Evolutionary conservation across 2,113 vertebrate species (phyloP).

Genomic region (Brachionichthys hirsutus): DNA sequence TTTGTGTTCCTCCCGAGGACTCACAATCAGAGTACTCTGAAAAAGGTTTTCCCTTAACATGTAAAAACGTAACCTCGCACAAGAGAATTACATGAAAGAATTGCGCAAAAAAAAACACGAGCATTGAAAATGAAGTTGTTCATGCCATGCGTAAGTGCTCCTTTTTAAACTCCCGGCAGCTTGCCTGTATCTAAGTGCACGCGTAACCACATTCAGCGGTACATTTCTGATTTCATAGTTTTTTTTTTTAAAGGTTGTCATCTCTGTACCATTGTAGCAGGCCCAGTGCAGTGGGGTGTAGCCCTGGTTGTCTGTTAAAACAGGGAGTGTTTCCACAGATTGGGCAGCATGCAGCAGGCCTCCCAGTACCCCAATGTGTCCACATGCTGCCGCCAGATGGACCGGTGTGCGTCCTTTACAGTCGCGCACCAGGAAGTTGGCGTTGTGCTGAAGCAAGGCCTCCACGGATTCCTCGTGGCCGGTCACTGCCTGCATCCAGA

Average conservation of each 20-base stretch:
- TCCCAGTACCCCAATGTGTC: conserved; percentile 91
- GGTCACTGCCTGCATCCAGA: conserved; percentile 85
- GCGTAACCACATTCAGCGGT: conserved; percentile 3
- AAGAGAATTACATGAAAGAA: background rate
- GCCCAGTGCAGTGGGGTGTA: conserved; percentile 98
- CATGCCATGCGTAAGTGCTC: conserved; percentile 10
- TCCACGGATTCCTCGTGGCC: conserved; percentile 96
- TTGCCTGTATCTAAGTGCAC: conserved; percentile 10
- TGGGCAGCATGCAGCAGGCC: conserved; percentile 91
- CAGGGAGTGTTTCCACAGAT: conserved; percentile 82
- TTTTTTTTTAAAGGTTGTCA: background rate
- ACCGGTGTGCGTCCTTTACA: conserved; percentile 90
- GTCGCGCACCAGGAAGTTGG: conserved; percentile 87
- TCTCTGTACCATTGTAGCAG: conserved; percentile 92
- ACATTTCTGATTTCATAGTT: background rate
- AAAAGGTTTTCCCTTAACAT: background rate
- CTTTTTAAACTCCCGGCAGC: background rate
- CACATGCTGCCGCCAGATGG: conserved; percentile 94
- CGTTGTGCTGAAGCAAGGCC: conserved; percentile 92
- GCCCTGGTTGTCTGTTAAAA: conserved; percentile 90
- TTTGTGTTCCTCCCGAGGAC: background rate
- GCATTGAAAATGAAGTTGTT: background rate
- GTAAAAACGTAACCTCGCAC: background rate
- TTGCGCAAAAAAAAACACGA: background rate
- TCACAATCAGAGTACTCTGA: background rate